Base-by-base conservation (phyloP, 2,888 invertebrate genomes). In the Platyscelio sp. region DNA sequence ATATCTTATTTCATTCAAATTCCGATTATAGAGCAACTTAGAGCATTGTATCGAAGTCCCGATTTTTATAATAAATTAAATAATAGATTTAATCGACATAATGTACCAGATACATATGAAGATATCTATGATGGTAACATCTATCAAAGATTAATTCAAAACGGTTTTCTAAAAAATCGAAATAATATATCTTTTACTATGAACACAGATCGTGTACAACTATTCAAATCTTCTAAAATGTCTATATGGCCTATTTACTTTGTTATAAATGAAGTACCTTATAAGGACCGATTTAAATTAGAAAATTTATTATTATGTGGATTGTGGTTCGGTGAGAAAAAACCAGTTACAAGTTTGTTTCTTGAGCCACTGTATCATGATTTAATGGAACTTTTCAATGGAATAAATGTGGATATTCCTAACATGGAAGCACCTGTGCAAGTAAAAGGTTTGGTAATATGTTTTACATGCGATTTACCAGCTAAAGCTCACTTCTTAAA, bases 241-340 rank as follows among this genome's bases (percentile, higher is more conserved):
- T 27, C 49, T 33, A 70, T 88, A 24, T 85, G 86, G 83, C 87
- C 86, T 3, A 11, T 89, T 15, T 88, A 84, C 72, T 60, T 88
- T 43, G 49, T 68, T 15, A 83, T 88, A 11, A 89, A 88, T 49
- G 89, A 89, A 74, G 70, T 88, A 22, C 87, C 87, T 6, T 87
- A 81, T 65, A 40, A 67, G n/a, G 27, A 78, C 20, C 15, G 89
- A 58, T 83, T 22, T 0, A 74, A 75, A 56, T 49, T 65, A n/a
- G 86, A 88, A 76, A 89, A 88, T 75, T 38, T 87, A n/a, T 40
- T 87, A 13, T 51, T 89, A 9, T 83, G 71, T n/a, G 89, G 84
- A 22, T 24, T 88, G 26, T 88, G 87, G 87, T 87, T 81, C 13
- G 60, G 60, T 1, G 60, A 60, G 4, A 22, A 60, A 5, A 60